Percentiles rank a stretch among this genome's conserved stretches.
Conservation (phyloP, 2,797 vertebrate genomes). For the Cryptoprocta ferox region DNA sequence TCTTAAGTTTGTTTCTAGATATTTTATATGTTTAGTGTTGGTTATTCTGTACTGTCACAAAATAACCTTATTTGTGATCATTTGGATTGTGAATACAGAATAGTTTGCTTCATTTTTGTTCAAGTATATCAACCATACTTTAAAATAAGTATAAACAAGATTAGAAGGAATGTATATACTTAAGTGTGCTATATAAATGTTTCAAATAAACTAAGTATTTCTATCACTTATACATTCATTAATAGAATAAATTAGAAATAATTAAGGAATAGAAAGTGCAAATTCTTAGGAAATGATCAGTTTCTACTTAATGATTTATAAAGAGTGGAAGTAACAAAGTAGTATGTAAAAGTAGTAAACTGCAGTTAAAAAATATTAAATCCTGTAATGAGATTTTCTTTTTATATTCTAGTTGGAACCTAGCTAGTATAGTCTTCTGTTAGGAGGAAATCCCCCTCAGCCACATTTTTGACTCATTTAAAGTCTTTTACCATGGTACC, state of each 20-base stretch:
- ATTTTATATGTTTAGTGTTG: conserved; percentile 54
- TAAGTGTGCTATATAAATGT: not conserved
- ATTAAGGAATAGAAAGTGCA: conserved; percentile 23
- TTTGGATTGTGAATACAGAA: conserved; percentile 35
- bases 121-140: not conserved
- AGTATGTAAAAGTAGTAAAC: conserved; percentile 40
- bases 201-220: conserved; percentile 33
- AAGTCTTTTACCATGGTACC: conserved; percentile 47
- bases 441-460: conserved; percentile 42
- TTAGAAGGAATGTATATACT: not conserved
- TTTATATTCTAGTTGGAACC: conserved; percentile 25
- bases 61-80: conserved; percentile 33
- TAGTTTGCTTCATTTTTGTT: conserved; percentile 49
- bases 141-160: conserved; percentile 3
- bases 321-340: not conserved
- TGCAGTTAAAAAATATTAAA: conserved; percentile 18
- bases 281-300: conserved; percentile 35
- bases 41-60: conserved; percentile 42
- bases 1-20: conserved; percentile 43
- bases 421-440: conserved; percentile 11
- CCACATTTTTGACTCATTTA: not conserved
- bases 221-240: not conserved
- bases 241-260: conserved; percentile 1
- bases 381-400: not conserved
- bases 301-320: conserved; percentile 55